Percentiles rank a stretch among this genome's conserved stretches.
phyloP scores from a whole-genome alignment of 1,140 invertebrate species.

The Maconellicoccus hirsutus region DNA sequence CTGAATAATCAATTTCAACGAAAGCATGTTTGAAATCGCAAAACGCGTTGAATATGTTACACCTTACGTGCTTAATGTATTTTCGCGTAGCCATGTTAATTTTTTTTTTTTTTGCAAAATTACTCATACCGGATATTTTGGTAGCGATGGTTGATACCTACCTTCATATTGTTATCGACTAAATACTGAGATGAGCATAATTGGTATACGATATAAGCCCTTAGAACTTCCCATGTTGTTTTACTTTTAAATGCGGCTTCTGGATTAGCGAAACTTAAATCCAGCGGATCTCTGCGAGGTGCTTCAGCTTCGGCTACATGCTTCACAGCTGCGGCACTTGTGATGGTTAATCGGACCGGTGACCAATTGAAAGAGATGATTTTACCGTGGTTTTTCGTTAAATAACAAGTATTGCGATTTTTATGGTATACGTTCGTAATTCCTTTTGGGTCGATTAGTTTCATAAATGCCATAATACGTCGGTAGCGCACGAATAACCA shows the following conservation, averaged over 20 bases:
- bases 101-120: too few relatives aligned
- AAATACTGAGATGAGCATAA: conserved; percentile 80
- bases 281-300: conserved; percentile 52
- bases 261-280: conserved; percentile 74
- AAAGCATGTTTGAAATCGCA: not conserved
- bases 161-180: conserved; percentile 90
- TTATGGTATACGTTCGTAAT: not conserved
- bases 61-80: too few relatives aligned
- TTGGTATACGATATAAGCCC: conserved; percentile 86
- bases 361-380: not conserved
- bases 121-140: too few relatives aligned
- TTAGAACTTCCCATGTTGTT: conserved; percentile 80
- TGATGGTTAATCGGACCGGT: not conserved
- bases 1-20: not conserved
- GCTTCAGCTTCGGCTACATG: not conserved
- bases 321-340: not conserved
- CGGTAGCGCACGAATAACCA: not conserved
- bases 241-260: conserved; percentile 84
- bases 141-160: too few relatives aligned
- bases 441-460: not conserved
- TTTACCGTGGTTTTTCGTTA: not conserved
- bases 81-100: too few relatives aligned
- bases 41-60: too few relatives aligned
- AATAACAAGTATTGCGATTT: not conserved
- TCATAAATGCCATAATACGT: not conserved